Conservation (phyloP, 2,888 invertebrate species). For the Synergus itoensis region DNA sequence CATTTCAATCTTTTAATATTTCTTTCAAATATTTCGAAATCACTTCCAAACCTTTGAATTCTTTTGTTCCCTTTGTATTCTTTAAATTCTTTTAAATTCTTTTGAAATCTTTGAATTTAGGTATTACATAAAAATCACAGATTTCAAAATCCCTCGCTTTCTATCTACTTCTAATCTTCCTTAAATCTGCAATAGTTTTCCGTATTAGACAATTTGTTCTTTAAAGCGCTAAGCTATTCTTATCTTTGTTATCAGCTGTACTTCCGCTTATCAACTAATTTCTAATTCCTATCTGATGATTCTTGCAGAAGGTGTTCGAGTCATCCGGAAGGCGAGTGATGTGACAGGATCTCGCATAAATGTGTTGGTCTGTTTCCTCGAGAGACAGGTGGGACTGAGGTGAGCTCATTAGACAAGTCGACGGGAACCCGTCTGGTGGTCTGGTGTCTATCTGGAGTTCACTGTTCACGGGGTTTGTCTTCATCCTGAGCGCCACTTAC, state of each 20-base stretch:
- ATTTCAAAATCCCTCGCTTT: no score
- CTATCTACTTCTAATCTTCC: background rate
- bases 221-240: background rate
- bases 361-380: conserved; percentile 5
- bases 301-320: conserved; percentile 1
- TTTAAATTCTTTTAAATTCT: no score
- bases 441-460: conserved; percentile 28
- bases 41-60: no score
- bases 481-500: conserved; percentile 50
- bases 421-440: background rate
- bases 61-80: no score
- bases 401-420: background rate
- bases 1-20: no score
- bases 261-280: background rate
- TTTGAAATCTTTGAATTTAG: no score
- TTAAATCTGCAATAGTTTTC: background rate
- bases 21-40: no score
- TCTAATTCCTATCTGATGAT: background rate
- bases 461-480: conserved; percentile 2
- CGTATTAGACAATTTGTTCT: background rate
- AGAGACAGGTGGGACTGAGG: conserved; percentile 19
- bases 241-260: background rate
- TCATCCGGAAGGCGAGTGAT: conserved; percentile 26
- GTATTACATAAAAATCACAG: no score
- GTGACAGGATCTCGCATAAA: conserved; percentile 14